A percentile compares a stretch with the other conserved stretches of the same genome.
phyloP scores from a whole-genome alignment of 2,888 invertebrate species.

The Oeneis ivallda region DNA sequence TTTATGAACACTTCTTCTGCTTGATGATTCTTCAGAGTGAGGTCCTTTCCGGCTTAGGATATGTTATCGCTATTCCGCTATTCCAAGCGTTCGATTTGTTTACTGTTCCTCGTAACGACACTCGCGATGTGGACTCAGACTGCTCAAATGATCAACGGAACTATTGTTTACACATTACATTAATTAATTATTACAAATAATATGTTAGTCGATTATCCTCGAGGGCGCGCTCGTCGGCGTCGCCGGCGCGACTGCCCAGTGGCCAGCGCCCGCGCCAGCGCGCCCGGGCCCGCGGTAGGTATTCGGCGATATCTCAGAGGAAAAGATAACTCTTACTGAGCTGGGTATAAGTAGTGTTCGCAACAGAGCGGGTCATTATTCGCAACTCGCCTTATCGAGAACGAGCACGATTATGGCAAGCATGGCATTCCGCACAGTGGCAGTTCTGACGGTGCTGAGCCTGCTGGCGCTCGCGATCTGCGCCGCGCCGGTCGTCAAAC shows the following conservation, averaged over 20 bases:
- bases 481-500: not conserved
- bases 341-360: conserved; percentile 2
- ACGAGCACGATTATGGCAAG: not conserved
- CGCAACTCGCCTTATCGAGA: not conserved
- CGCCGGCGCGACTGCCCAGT: not conserved
- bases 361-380: not conserved
- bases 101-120: not conserved
- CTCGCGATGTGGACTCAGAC: not conserved
- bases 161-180: not conserved
- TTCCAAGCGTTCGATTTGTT: too few relatives aligned
- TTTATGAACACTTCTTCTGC: too few relatives aligned
- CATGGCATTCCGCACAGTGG: not conserved
- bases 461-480: not conserved
- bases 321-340: conserved; percentile 13
- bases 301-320: conserved; percentile 10
- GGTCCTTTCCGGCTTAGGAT: too few relatives aligned
- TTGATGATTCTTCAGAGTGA: too few relatives aligned
- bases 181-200: not conserved
- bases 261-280: not conserved
- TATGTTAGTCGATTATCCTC: not conserved
- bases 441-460: not conserved
- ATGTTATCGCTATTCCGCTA: too few relatives aligned
- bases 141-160: not conserved
- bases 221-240: not conserved
- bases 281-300: not conserved